Conservation (phyloP, 2,888 invertebrate species). For the Rhagium mordax region DNA sequence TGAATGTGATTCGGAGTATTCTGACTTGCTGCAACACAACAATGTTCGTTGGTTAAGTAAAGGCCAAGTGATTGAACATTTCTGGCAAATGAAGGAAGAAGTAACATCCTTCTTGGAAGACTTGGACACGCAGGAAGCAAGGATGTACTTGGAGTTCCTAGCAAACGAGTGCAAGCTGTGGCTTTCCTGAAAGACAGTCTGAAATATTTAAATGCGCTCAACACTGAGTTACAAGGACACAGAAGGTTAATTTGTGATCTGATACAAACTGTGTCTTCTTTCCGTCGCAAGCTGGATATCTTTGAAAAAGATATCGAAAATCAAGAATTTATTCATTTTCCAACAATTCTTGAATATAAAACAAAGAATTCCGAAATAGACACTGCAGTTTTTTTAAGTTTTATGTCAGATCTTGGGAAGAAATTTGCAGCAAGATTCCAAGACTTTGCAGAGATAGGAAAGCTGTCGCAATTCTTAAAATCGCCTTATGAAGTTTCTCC, state of each 20-base stretch:
- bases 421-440: slow-evolving; percentile 56
- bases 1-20: slow-evolving; percentile 50
- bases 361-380: slow-evolving; percentile 36
- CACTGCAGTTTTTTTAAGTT: slow-evolving; percentile 51
- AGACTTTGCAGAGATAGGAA: slow-evolving; percentile 43
- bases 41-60: slow-evolving; percentile 56
- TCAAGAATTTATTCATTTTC: slow-evolving; percentile 53
- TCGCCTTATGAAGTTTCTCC: too few relatives aligned
- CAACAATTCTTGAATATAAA: slow-evolving; percentile 59
- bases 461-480: slow-evolving; percentile 41
- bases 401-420: slow-evolving; percentile 45
- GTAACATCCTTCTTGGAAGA: slow-evolving; percentile 51
- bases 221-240: background rate
- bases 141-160: slow-evolving; percentile 49
- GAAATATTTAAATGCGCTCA: background rate
- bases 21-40: slow-evolving; percentile 56
- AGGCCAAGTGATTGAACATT: slow-evolving; percentile 50
- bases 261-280: slow-evolving; percentile 50
- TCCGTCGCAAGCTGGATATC: slow-evolving; percentile 39
- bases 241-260: slow-evolving; percentile 52
- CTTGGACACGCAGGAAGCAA: slow-evolving; percentile 55
- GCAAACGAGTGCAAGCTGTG: slow-evolving; percentile 21
- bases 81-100: slow-evolving; percentile 44
- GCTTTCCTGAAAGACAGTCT: slow-evolving; percentile 21
- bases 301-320: slow-evolving; percentile 48